These are phyloP conservation scores for Euleptes europaea DNA, from an alignment of 2,113 vertebrate genomes.

Conservation along the genomic window DNA sequence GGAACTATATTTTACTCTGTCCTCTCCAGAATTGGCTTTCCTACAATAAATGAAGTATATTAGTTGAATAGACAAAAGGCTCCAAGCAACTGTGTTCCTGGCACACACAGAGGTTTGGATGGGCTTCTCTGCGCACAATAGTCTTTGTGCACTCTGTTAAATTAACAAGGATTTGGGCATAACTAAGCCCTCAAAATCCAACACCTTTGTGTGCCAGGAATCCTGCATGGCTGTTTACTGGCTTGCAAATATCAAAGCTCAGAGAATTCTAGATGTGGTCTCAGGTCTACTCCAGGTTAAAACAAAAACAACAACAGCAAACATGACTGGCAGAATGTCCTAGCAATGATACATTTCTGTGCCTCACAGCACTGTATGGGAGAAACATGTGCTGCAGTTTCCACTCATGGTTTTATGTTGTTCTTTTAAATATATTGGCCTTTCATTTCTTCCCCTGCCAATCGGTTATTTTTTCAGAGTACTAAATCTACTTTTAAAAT, in stretches of 20 bases:
- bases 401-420: background rate
- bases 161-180: too few relatives aligned
- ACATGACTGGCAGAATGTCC: background rate
- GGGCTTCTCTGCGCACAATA: too few relatives aligned
- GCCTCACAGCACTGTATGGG: slow-evolving; percentile 35
- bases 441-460: background rate
- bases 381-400: slow-evolving; percentile 21
- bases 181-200: too few relatives aligned
- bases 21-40: too few relatives aligned
- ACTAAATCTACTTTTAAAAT: slow-evolving; percentile 41
- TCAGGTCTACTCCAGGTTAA: background rate
- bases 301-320: background rate
- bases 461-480: slow-evolving; percentile 23
- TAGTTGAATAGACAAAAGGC: too few relatives aligned
- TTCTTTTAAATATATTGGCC: slow-evolving; percentile 23
- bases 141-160: too few relatives aligned
- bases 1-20: too few relatives aligned
- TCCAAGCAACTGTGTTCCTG: too few relatives aligned
- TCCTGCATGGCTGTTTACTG: too few relatives aligned
- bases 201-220: too few relatives aligned
- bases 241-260: background rate
- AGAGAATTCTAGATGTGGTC: background rate
- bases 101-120: too few relatives aligned
- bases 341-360: background rate
- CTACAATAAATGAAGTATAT: too few relatives aligned